A percentile compares a stretch with the other conserved stretches of the same genome.
These are phyloP conservation scores for Caenorhabditis briggsae DNA, from an alignment of 1,140 invertebrate genomes.

Conservation along the genomic window DNA sequence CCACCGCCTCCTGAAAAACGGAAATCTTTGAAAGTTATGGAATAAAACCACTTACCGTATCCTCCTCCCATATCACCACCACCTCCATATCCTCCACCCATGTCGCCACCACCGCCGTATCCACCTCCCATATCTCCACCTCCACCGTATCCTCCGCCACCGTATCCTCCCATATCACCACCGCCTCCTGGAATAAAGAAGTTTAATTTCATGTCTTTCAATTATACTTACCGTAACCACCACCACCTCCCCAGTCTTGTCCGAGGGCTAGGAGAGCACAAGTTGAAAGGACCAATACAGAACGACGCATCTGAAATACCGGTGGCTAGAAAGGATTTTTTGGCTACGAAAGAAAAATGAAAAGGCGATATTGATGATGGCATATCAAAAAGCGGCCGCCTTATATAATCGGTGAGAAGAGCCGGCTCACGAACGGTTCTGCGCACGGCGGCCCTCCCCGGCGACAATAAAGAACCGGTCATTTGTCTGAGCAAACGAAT, in stretches of 20 bases:
- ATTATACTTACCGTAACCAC: constrained; percentile 56
- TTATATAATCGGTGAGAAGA: constrained; percentile 58
- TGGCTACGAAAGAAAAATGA: neutral
- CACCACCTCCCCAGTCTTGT: constrained; percentile 71
- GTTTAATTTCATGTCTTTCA: neutral
- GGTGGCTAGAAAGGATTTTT: neutral
- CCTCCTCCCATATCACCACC: constrained; percentile 68
- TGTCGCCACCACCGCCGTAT: constrained; percentile 42
- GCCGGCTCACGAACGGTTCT: constrained; percentile 57
- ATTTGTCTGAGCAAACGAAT: constrained; percentile 39
- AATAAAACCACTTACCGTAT: neutral
- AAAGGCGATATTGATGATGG: constrained; percentile 28
- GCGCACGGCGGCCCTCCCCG: constrained; percentile 6
- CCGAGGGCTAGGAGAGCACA: constrained; percentile 48
- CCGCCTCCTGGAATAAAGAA: constrained; percentile 35
- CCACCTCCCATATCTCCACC: constrained; percentile 66
- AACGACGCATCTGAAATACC: constrained; percentile 38
- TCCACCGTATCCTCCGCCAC: constrained; percentile 45
- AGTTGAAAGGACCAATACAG: constrained; percentile 49
- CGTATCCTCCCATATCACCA: constrained; percentile 60
- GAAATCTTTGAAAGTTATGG: too few relatives aligned
- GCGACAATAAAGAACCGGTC: constrained; percentile 41
- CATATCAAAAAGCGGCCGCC: constrained; percentile 13
- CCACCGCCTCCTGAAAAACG: constrained; percentile 55
- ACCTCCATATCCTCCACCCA: constrained; percentile 62